Evolutionary conservation across 2,797 vertebrate genomes (phyloP).

Genomic region (Danio aesculapii): DNA sequence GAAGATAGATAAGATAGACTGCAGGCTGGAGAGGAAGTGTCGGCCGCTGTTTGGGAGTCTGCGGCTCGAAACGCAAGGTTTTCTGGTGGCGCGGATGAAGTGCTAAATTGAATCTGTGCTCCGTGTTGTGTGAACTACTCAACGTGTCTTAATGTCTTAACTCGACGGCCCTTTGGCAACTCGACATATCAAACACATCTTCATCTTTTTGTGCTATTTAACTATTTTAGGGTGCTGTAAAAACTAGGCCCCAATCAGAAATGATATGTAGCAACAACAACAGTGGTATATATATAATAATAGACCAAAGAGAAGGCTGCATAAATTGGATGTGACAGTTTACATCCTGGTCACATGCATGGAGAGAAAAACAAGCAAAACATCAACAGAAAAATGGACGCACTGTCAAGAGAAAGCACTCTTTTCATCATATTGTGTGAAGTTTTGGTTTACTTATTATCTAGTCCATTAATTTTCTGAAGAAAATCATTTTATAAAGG

Average conservation of each 20-base stretch:
- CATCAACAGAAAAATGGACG: neutral
- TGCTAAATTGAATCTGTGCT: constrained; percentile 40
- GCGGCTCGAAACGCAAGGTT: constrained; percentile 12
- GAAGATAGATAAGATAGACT: constrained; percentile 42
- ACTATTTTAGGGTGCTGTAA: neutral
- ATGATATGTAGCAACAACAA: neutral
- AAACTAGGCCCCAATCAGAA: neutral
- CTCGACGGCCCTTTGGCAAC: constrained; percentile 13
- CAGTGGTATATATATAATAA: neutral
- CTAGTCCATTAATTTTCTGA: too few species aligned
- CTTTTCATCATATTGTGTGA: neutral
- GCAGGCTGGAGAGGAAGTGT: constrained; percentile 31
- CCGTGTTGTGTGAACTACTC: constrained; percentile 28
- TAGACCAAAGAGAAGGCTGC: constrained; percentile 1
- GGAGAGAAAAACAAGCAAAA: neutral
- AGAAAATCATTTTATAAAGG: too few species aligned
- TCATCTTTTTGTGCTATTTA: constrained; percentile 3
- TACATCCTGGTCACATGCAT: neutral
- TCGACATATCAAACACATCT: neutral
- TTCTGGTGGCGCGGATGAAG: constrained; percentile 33
- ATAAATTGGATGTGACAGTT: neutral
- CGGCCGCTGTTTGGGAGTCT: constrained; percentile 27
- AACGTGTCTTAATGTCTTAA: constrained; percentile 21
- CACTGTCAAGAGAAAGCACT: neutral
- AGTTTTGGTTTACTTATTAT: too few species aligned